Conservation (phyloP, 2,113 vertebrate species). For the Platysternon megacephalum region DNA sequence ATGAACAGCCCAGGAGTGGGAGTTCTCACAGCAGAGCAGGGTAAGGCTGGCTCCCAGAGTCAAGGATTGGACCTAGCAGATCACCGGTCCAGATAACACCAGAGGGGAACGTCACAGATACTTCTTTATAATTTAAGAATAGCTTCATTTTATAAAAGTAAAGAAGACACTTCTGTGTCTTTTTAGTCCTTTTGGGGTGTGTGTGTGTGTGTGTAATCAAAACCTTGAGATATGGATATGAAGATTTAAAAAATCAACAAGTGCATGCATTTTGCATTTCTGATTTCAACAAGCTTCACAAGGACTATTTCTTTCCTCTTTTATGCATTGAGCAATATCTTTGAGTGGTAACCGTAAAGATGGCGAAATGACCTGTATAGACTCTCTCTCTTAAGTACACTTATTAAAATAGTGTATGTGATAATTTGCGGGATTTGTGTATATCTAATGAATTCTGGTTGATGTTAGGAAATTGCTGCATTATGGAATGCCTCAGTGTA, state of each 20-base stretch:
- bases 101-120: neutral
- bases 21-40: too few species aligned
- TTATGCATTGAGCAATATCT: neutral
- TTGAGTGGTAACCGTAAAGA: neutral
- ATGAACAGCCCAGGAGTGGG: too few species aligned
- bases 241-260: neutral
- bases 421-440: neutral
- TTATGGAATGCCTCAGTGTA: neutral
- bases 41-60: too few species aligned
- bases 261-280: neutral
- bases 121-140: neutral
- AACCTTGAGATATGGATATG: neutral
- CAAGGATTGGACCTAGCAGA: too few species aligned
- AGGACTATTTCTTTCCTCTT: neutral
- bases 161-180: neutral
- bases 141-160: neutral
- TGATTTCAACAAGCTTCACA: neutral
- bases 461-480: neutral
- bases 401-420: neutral
- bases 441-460: neutral
- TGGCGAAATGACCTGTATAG: neutral
- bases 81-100: too few species aligned
- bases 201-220: too few species aligned
- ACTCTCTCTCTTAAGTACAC: neutral
- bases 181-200: neutral